A percentile compares a stretch with the other conserved stretches of the same genome.
Conservation (phyloP, 2,888 invertebrate species). For the Rhamnusium bicolor region DNA sequence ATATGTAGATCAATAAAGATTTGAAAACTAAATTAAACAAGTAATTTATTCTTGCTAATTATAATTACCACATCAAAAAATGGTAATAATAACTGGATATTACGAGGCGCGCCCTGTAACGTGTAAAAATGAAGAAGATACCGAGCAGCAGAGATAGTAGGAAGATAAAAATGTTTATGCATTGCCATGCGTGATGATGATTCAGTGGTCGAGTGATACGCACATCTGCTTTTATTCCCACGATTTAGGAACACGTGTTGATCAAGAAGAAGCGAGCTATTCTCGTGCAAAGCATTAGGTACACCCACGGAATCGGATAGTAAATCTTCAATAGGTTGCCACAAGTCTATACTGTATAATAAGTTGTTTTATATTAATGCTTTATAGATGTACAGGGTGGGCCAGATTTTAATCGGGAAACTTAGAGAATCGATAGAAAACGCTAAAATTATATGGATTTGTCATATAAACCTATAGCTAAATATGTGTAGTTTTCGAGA, state of each 20-base stretch:
- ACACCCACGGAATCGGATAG: constrained; percentile 29
- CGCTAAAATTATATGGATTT: no score
- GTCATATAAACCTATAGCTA: no score
- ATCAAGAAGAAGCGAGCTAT: constrained; percentile 59
- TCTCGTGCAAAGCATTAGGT: constrained; percentile 45
- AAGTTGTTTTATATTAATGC: neutral
- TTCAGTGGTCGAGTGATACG: constrained; percentile 46
- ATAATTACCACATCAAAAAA: constrained; percentile 13
- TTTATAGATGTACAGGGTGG: no score
- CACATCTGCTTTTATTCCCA: constrained; percentile 70
- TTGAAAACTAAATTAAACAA: constrained; percentile 3
- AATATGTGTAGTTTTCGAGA: no score
- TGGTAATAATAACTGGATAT: constrained; percentile 18
- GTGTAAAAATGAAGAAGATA: constrained; percentile 33
- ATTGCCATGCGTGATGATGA: constrained; percentile 54
- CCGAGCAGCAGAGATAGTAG: constrained; percentile 10
- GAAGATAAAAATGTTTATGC: constrained; percentile 50
- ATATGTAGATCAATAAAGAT: neutral
- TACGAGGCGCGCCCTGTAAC: constrained; percentile 31
- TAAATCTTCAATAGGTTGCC: constrained; percentile 3
- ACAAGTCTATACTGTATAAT: neutral
- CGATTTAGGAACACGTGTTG: constrained; percentile 68
- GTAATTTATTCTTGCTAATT: constrained; percentile 9
- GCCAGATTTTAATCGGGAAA: no score
- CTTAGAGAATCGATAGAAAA: no score